Percentiles rank a stretch among this genome's conserved stretches.
These are phyloP conservation scores for Thunnus albacares DNA, from an alignment of 2,797 vertebrate genomes.

Conservation along the genomic window DNA sequence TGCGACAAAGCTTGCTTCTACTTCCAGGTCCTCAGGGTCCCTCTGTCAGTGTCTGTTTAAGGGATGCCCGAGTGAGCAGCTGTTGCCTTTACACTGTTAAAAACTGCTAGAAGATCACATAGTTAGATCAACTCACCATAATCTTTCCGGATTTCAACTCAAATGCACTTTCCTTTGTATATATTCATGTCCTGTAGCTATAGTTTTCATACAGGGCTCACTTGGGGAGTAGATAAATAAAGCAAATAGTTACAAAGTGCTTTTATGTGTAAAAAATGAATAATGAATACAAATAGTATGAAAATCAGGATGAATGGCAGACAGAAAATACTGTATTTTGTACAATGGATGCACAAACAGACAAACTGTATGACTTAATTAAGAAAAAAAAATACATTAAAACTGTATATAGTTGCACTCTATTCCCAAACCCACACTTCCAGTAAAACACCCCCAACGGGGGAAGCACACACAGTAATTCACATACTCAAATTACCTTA, in stretches of 20 bases:
- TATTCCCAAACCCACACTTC: slow-evolving; percentile 36
- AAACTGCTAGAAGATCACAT: slow-evolving; percentile 15
- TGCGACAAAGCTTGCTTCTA: slow-evolving; percentile 39
- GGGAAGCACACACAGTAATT: slow-evolving; percentile 32
- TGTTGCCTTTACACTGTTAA: not conserved
- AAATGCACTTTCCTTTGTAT: slow-evolving; percentile 3
- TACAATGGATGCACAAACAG: slow-evolving; percentile 26
- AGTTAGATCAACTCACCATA: not conserved
- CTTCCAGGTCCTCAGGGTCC: slow-evolving; percentile 43
- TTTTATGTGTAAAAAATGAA: slow-evolving; percentile 11
- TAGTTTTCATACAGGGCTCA: slow-evolving; percentile 1
- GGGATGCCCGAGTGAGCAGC: slow-evolving; percentile 43
- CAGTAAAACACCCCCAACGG: slow-evolving; percentile 27
- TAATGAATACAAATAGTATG: not conserved
- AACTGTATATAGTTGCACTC: slow-evolving; percentile 16
- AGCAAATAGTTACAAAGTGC: slow-evolving; percentile 8
- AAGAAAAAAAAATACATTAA: slow-evolving; percentile 22
- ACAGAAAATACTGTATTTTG: slow-evolving; percentile 11
- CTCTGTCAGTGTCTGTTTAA: slow-evolving; percentile 52
- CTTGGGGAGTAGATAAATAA: slow-evolving; percentile 27
- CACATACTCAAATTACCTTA: slow-evolving; percentile 58
- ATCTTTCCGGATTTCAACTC: slow-evolving; percentile 19
- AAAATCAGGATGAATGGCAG: slow-evolving; percentile 27
- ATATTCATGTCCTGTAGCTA: slow-evolving; percentile 17
- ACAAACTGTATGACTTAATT: slow-evolving; percentile 29